Percentiles rank a stretch among this genome's conserved stretches.
phyloP scores from a whole-genome alignment of 2,113 vertebrate genomes.

The Solenodon paradoxus region DNA sequence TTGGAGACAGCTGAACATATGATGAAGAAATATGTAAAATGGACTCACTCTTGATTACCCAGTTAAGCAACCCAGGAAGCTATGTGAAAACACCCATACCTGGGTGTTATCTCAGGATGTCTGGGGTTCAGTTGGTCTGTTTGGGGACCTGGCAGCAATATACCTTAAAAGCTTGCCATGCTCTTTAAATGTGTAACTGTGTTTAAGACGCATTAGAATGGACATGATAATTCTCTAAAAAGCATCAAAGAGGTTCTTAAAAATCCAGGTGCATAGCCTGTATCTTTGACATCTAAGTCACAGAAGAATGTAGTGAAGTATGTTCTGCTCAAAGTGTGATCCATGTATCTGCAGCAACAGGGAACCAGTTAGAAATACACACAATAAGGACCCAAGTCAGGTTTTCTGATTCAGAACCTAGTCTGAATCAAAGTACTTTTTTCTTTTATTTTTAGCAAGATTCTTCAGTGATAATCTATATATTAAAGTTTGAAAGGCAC shows the following conservation, averaged over 20 bases:
- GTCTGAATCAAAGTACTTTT: no score
- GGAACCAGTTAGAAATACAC: neutral
- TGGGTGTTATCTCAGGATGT: neutral
- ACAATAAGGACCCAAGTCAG: neutral
- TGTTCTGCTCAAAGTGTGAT: neutral
- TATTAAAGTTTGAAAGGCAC: neutral
- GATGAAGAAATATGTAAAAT: neutral
- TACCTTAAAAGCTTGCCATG: neutral
- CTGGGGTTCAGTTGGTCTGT: neutral
- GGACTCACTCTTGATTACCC: neutral
- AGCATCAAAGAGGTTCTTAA: neutral
- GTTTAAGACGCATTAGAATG: neutral
- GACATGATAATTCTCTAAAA: neutral
- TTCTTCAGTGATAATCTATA: neutral
- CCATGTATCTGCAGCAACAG: fast-evolving
- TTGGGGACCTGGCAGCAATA: neutral
- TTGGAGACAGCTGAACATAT: neutral
- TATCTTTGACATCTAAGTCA: neutral
- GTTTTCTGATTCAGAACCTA: neutral
- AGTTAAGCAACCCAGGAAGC: neutral
- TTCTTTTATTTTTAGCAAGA: neutral
- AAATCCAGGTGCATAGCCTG: neutral
- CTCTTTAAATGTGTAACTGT: neutral
- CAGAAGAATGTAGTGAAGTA: neutral
- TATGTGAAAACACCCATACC: neutral